phyloP scores from a whole-genome alignment of 1,140 invertebrate species.

The Drosophila navojoa region DNA sequence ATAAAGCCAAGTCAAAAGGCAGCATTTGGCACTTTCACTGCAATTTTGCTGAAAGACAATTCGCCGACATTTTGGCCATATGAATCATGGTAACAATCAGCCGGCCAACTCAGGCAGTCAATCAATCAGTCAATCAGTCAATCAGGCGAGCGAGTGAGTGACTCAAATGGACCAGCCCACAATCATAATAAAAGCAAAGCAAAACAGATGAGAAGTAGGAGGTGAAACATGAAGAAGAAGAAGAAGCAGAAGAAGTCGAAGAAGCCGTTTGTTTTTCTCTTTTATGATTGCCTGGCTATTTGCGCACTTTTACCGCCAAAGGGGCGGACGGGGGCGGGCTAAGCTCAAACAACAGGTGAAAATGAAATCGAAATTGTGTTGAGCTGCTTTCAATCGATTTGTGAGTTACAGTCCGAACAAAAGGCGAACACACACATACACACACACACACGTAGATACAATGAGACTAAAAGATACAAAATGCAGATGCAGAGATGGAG shows the following conservation, averaged over 20 bases:
- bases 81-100: conserved; percentile 28
- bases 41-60: conserved; percentile 17
- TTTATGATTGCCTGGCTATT: conserved; percentile 52
- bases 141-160: conserved; percentile 34
- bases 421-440: conserved; percentile 1
- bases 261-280: conserved; percentile 33
- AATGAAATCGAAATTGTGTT: conserved; percentile 74
- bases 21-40: conserved; percentile 38
- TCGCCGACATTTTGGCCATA: conserved; percentile 10
- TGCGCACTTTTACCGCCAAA: conserved; percentile 66
- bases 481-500: conserved; percentile 16
- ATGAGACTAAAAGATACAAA: conserved; percentile 10
- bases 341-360: conserved; percentile 61
- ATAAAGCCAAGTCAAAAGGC: conserved; percentile 1
- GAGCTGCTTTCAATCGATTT: conserved; percentile 43
- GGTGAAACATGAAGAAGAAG: conserved; percentile 10
- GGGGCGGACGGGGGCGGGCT: too few species aligned
- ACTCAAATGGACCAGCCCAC: conserved; percentile 35
- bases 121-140: conserved; percentile 24
- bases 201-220: too few species aligned
- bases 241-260: conserved; percentile 5
- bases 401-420: conserved; percentile 3
- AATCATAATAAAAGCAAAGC: conserved; percentile 45
- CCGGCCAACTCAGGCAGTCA: neutral
- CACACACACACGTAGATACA: neutral